Base-by-base conservation (phyloP, 1,140 invertebrate species). In the Thaumatotibia leucotreta region DNA sequence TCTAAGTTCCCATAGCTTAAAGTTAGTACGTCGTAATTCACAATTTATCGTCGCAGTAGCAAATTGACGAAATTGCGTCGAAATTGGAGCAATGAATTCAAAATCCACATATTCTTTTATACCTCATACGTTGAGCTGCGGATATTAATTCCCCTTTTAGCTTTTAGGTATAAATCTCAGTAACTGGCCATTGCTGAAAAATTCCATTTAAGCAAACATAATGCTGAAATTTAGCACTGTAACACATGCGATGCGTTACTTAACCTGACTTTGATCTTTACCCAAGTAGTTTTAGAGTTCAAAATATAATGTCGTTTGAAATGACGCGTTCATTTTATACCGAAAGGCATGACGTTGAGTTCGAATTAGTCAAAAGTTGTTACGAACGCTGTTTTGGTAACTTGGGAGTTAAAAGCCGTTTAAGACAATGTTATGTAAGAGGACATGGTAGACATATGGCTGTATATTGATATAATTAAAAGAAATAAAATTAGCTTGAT, bases 151-250 rank as follows among this genome's bases (percentile, higher is more conserved):
- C 14, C 33, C 33, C 33, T 39, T 39, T 39, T 5, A 0, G 11
- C 11, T 14, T 39, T 54, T 27, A 10, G 4, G 22, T n/a, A 54
- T 54, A 54, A 54, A 54, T 54, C 50, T 9, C 50, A 54, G 8
- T 24, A 54, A 54, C 35, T 24, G 50, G 50, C 50, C 23, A 54
- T 54, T 54, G 50, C 23, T 54, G 50, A 54, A 54, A 54, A 54
- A 54, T 54, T 54, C 50, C 50, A 23, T 24, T 24, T 6, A 50
- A 50, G 39, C 39, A 17, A 14, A 52, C 50, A 54, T n/a, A 54
- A 54, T 24, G 22, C 23, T 54, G 20, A 54, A 54, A 24, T 54
- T 54, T 24, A 54, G 23, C 23, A 24, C 11, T 54, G 50, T 54
- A 54, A 54, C 50, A 54, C 50, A 54, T 54, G 50, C 50, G 23